Base-by-base conservation (phyloP, 2,888 invertebrate genomes). In the Torymus auratus region DNA sequence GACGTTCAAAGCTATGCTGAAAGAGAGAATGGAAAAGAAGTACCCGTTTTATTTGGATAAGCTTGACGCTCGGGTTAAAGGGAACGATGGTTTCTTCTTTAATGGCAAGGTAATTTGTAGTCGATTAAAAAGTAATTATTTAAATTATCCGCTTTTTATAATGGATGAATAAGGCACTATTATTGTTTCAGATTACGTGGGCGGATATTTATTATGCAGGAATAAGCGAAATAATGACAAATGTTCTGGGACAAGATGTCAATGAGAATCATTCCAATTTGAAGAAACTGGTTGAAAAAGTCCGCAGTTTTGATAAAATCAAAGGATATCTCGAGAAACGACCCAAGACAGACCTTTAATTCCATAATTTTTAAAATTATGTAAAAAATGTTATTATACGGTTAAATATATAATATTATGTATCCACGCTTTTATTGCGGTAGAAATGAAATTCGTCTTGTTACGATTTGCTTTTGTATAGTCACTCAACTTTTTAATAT, bases 161-260 rank as follows among this genome's bases (percentile, higher is more conserved):
- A 41, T 20, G 20, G 20, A 20, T 20, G 20, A 20, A 20, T 20
- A 2, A 20, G 20, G 20, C 20, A 20, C 20, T 20, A 64, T 58
- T 17, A 41, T 81, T 23, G 78, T 89, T 87, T 17, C 87, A 92
- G 92, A 82, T 92, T n/a, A 91, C 92, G 0, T 92, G 91, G 91
- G 91, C 87, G 0, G 92, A 92, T 80, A 88, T 92, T 78, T 65
- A 90, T 15, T 91, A 91, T 80, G 86, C 91, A 0, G 91, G 91
- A 0, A 83, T 90, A 69, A 86, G 84, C 55, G 91, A 91, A 7
- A 89, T 90, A 81, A 15, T 92, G 56, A 89, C 90, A 28, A 74
- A 78, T 15, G 78, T 87, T 3, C 4, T 88, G 20, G 86, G 78
- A 0, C 56, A 82, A 1, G 89, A 91, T 61, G 75, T 92, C 0